A percentile compares a stretch with the other conserved stretches of the same genome.
Evolutionary conservation across 1,140 invertebrate species (phyloP).

Genomic region (Hyposmocoma kahamanoa): DNA sequence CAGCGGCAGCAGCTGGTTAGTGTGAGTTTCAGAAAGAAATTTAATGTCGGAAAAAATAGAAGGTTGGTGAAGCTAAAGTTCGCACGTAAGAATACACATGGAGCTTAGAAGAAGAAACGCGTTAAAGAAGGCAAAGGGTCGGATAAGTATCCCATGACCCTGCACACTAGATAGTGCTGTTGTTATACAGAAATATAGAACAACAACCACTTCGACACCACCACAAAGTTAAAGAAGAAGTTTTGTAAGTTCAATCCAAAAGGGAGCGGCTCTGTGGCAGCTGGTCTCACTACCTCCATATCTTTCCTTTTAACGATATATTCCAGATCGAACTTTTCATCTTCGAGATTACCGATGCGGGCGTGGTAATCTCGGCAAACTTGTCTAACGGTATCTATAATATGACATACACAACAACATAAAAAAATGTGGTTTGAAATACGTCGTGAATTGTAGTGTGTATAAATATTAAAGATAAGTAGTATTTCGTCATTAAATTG

Average conservation of each 20-base stretch:
- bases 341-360: constrained; percentile 91
- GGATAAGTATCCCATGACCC: constrained; percentile 20
- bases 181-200: constrained; percentile 56
- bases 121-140: constrained; percentile 40
- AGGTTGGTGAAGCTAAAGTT: constrained; percentile 45
- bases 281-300: constrained; percentile 85
- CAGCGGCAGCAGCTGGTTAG: constrained; percentile 16
- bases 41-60: constrained; percentile 42
- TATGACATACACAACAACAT: constrained; percentile 36
- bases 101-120: constrained; percentile 52
- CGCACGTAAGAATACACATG: constrained; percentile 37
- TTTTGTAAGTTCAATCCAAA: constrained; percentile 59
- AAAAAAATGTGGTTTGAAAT: too few relatives aligned
- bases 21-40: constrained; percentile 27
- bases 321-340: constrained; percentile 98
- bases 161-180: constrained; percentile 26
- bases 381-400: constrained; percentile 83
- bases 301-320: constrained; percentile 98
- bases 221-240: constrained; percentile 44
- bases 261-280: constrained; percentile 39
- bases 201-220: constrained; percentile 51
- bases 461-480: too few relatives aligned
- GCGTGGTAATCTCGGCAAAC: constrained; percentile 91
- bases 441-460: too few relatives aligned
- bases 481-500: too few relatives aligned